phyloP scores from a whole-genome alignment of 2,797 vertebrate genomes.

The Smutsia temminckii region DNA sequence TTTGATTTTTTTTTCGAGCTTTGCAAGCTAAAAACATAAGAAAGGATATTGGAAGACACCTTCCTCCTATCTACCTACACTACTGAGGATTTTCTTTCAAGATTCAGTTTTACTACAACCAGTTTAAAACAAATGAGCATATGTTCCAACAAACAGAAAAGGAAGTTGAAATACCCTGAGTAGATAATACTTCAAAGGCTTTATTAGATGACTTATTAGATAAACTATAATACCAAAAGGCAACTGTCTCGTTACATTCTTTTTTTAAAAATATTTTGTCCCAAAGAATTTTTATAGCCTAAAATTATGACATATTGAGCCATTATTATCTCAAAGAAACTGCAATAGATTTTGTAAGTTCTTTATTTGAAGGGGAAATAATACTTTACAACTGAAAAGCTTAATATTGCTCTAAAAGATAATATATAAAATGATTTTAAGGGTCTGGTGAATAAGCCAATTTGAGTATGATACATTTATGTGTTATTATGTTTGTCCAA shows the following conservation, averaged over 20 bases:
- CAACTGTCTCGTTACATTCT: not conserved
- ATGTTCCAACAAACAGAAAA: not conserved
- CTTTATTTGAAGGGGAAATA: not conserved
- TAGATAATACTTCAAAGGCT: not conserved
- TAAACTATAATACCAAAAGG: not conserved
- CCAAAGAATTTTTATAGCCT: not conserved
- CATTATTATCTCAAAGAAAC: not conserved
- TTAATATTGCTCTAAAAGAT: not conserved
- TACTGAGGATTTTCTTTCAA: not conserved
- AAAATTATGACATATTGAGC: not conserved
- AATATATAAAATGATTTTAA: constrained; percentile 33
- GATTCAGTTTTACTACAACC: not conserved
- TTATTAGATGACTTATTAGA: not conserved
- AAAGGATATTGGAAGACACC: not conserved
- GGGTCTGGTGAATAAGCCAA: not conserved
- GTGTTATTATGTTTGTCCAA: not conserved
- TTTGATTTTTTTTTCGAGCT: not conserved
- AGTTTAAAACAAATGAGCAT: not conserved
- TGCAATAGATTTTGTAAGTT: not conserved
- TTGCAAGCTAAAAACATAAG: not conserved
- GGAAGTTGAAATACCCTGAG: not conserved
- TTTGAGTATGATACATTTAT: not conserved
- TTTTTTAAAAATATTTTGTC: not conserved
- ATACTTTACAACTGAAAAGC: not conserved
- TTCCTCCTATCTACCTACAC: not conserved